Conservation (phyloP, 2,113 vertebrate species). For the Talpa occidentalis region DNA sequence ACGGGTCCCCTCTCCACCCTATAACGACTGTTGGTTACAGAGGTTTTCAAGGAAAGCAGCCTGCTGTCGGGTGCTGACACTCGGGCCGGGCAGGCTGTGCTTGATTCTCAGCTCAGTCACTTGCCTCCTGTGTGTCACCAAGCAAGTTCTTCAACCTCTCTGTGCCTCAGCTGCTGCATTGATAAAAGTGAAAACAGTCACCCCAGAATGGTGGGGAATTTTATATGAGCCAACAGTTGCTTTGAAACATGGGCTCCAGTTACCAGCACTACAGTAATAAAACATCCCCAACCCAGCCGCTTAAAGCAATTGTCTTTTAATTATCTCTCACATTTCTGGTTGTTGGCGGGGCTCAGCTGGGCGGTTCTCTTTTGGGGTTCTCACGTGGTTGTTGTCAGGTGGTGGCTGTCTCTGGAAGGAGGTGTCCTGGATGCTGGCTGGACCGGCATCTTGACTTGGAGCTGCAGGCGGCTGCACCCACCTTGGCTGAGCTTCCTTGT, state of each 20-base stretch:
- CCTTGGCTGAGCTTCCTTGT: not conserved
- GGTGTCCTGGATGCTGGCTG: not conserved
- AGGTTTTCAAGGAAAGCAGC: not conserved
- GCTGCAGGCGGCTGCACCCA: not conserved
- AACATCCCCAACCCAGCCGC: not conserved
- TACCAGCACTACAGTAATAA: too few relatives aligned
- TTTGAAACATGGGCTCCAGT: not conserved
- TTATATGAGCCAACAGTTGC: too few relatives aligned
- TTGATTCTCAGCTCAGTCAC: not conserved
- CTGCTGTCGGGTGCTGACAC: rapidly evolving
- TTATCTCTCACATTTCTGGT: not conserved
- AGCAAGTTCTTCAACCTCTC: not conserved
- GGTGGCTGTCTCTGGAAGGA: not conserved
- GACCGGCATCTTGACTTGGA: not conserved
- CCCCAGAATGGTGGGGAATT: not conserved
- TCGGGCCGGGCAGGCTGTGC: rapidly evolving
- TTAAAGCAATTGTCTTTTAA: not conserved
- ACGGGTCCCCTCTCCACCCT: too few relatives aligned
- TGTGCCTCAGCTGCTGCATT: not conserved
- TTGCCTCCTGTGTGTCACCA: not conserved
- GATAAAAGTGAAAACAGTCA: not conserved
- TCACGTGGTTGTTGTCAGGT: too few relatives aligned
- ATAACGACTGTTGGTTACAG: rapidly evolving
- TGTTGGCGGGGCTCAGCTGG: not conserved
- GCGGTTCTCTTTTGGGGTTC: not conserved